Percentiles rank a stretch among this genome's conserved stretches.
Evolutionary conservation across 1,140 invertebrate genomes (phyloP).

Genomic region (Drosophila yakuba): DNA sequence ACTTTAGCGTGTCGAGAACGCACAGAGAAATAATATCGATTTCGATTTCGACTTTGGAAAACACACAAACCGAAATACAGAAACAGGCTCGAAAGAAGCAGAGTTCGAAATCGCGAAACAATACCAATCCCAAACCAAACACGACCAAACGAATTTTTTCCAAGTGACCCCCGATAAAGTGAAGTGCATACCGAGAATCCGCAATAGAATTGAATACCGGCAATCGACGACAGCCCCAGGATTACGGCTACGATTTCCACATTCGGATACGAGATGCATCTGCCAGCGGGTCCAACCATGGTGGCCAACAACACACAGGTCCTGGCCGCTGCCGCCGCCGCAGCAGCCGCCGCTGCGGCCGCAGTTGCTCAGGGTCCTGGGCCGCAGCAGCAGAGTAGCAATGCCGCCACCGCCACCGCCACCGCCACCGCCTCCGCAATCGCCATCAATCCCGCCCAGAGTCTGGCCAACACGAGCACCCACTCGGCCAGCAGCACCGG

Average conservation of each 20-base stretch:
- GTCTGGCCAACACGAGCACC: constrained; percentile 59
- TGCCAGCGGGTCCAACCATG: constrained; percentile 80
- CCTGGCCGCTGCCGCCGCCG: constrained; percentile 65
- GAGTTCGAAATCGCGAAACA: constrained; percentile 4
- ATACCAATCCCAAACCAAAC: no score
- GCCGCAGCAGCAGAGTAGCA: constrained; percentile 5
- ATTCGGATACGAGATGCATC: constrained; percentile 64
- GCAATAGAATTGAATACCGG: constrained; percentile 6
- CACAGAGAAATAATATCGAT: constrained; percentile 16
- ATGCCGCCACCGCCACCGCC: background rate
- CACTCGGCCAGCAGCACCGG: constrained; percentile 78
- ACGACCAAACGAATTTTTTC: background rate
- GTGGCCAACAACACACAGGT: constrained; percentile 76
- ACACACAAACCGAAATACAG: background rate
- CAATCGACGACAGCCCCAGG: background rate
- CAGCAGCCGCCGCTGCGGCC: constrained; percentile 69
- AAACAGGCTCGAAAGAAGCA: background rate
- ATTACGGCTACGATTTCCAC: background rate
- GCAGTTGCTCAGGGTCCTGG: constrained; percentile 15
- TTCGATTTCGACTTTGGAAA: constrained; percentile 1
- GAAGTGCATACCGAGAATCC: constrained; percentile 2
- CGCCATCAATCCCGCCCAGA: constrained; percentile 8
- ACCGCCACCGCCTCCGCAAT: no score
- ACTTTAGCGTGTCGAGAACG: constrained; percentile 84
- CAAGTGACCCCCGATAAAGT: background rate